phyloP scores from a whole-genome alignment of 2,888 invertebrate species.

The Tetheella fluctuosa region DNA sequence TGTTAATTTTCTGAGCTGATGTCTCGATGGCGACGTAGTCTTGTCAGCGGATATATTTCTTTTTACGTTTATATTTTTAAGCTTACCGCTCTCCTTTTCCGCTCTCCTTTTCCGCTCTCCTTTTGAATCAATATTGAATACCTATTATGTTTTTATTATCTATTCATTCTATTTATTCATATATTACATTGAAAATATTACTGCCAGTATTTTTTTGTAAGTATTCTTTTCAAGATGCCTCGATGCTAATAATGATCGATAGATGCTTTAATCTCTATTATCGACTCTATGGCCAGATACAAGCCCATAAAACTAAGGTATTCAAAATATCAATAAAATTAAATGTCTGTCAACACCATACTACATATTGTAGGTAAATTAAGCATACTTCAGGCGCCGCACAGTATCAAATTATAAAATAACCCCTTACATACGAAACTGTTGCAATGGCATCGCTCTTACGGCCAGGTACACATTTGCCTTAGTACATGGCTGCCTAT shows the following conservation, averaged over 20 bases:
- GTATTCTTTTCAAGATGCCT: too few species aligned
- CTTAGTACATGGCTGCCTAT: constrained; percentile 13
- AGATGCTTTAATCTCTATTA: too few species aligned
- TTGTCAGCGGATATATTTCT: constrained; percentile 29
- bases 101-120: constrained; percentile 19
- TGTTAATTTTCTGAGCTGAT: constrained; percentile 27
- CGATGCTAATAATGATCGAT: too few species aligned
- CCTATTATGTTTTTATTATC: neutral
- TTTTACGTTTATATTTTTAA: constrained; percentile 33
- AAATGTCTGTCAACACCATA: neutral
- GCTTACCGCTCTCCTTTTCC: constrained; percentile 17
- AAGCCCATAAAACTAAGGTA: neutral
- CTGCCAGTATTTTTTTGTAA: too few species aligned
- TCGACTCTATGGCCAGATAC: too few species aligned
- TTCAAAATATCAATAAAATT: neutral
- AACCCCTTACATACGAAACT: neutral
- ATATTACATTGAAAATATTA: too few species aligned
- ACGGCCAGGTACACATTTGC: neutral
- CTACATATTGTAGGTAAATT: too few species aligned
- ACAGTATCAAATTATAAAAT: neutral
- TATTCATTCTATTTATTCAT: too few species aligned
- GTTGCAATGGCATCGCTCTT: neutral
- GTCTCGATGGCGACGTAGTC: neutral
- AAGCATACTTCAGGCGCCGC: neutral
- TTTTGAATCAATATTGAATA: neutral